These are phyloP conservation scores for Triops cancriformis DNA, from an alignment of 1,140 invertebrate species.

Conservation along the genomic window DNA sequence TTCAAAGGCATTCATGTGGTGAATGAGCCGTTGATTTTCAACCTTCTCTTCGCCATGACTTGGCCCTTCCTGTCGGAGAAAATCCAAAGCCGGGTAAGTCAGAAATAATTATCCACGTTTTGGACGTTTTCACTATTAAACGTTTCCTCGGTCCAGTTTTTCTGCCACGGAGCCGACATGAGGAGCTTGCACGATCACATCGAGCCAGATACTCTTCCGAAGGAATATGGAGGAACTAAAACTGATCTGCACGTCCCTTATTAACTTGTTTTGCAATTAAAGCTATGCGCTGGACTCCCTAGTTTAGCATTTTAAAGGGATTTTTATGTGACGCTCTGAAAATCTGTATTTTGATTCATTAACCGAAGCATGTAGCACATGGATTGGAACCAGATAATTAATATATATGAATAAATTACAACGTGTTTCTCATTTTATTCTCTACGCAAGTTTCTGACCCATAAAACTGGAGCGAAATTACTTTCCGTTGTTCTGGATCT, in stretches of 20 bases:
- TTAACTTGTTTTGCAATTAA: too few relatives aligned
- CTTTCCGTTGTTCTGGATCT: too few relatives aligned
- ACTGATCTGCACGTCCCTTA: conserved; percentile 52
- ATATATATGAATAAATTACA: too few relatives aligned
- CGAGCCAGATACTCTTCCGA: conserved; percentile 53
- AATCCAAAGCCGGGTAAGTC: conserved; percentile 62
- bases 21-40: conserved; percentile 79
- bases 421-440: too few relatives aligned
- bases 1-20: conserved; percentile 84
- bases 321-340: too few relatives aligned
- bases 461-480: too few relatives aligned
- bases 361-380: too few relatives aligned
- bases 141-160: conserved; percentile 46
- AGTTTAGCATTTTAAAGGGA: too few relatives aligned
- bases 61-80: conserved; percentile 80
- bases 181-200: conserved; percentile 54
- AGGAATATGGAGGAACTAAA: conserved; percentile 57
- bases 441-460: too few relatives aligned
- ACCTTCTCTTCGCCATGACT: conserved; percentile 76
- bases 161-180: conserved; percentile 65
- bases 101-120: background rate
- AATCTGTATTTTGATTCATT: too few relatives aligned
- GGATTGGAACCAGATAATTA: too few relatives aligned
- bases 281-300: too few relatives aligned
- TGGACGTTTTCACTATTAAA: conserved; percentile 28